These are phyloP conservation scores for Galemys pyrenaicus DNA, from an alignment of 2,113 vertebrate genomes.

Conservation along the genomic window DNA sequence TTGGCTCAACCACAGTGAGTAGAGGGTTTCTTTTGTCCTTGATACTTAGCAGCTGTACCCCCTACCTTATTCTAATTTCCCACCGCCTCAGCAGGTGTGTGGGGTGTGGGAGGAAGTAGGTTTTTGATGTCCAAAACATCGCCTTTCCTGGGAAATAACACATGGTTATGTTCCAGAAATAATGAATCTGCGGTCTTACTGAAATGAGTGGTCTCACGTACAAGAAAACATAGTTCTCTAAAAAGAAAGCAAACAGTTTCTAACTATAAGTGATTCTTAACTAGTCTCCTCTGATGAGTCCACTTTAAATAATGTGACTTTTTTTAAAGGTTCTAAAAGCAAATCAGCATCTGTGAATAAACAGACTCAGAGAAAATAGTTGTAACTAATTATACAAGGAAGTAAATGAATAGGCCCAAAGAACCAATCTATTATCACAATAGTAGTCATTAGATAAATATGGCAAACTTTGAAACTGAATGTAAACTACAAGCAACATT, in stretches of 20 bases:
- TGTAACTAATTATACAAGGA: constrained; percentile 30
- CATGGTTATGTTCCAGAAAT: background rate
- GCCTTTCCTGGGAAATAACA: background rate
- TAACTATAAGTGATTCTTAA: background rate
- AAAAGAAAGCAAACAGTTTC: background rate
- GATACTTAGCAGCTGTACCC: background rate
- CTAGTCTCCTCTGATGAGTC: background rate
- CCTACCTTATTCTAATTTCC: background rate
- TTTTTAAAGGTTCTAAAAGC: background rate
- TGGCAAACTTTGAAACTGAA: background rate
- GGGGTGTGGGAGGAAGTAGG: background rate
- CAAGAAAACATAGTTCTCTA: background rate
- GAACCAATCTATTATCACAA: background rate
- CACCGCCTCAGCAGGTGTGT: background rate
- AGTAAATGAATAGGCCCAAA: background rate
- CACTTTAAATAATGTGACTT: constrained; percentile 2
- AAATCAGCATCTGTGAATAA: constrained; percentile 22
- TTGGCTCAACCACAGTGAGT: background rate
- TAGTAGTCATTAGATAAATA: background rate
- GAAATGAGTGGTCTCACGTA: background rate
- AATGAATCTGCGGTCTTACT: background rate
- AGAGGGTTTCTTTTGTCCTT: background rate
- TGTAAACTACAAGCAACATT: background rate
- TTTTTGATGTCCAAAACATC: background rate
- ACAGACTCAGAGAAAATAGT: background rate